Conservation (phyloP, 2,888 invertebrate genomes). For the Chouioia cunea region DNA sequence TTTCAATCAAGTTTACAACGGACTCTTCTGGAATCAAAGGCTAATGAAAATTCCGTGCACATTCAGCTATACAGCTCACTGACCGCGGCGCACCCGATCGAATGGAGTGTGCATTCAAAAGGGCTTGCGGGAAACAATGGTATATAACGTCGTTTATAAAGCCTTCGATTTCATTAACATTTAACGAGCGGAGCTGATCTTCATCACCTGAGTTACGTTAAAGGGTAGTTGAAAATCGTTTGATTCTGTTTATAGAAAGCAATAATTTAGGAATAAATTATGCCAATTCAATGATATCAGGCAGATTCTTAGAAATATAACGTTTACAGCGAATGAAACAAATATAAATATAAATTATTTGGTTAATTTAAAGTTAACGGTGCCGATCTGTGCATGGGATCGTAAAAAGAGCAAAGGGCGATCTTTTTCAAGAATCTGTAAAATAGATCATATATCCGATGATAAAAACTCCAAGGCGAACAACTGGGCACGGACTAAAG, state of each 20-base stretch:
- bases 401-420: no score
- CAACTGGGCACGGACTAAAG: no score
- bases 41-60: slow-evolving; percentile 30
- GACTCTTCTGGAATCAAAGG: slow-evolving; percentile 4
- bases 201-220: neutral
- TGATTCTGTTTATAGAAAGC: no score
- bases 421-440: no score
- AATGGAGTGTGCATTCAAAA: neutral
- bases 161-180: slow-evolving; percentile 19
- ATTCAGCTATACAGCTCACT: neutral
- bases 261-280: neutral
- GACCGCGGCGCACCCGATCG: neutral
- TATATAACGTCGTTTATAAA: no score
- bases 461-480: no score
- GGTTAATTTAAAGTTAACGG: no score
- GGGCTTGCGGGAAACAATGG: slow-evolving; percentile 1
- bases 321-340: neutral
- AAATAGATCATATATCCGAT: no score
- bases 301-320: neutral
- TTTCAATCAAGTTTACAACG: neutral
- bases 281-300: neutral
- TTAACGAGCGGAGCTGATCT: neutral
- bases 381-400: no score
- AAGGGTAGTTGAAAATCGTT: neutral
- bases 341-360: slow-evolving; percentile 1